Evolutionary conservation across 2,797 vertebrate genomes (phyloP).

Genomic region (Tadarida brasiliensis): DNA sequence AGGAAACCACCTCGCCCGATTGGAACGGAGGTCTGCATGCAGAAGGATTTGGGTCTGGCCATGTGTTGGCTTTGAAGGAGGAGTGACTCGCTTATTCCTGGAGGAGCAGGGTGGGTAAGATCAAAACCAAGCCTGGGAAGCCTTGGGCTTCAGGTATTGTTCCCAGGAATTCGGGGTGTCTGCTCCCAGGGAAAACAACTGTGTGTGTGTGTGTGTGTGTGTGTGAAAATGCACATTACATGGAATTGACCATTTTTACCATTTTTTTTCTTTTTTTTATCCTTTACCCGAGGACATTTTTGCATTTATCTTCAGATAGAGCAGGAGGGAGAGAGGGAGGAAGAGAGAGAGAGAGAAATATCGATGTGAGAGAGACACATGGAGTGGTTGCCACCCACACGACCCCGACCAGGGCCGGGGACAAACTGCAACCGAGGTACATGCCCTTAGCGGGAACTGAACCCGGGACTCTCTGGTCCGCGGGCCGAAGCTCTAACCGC

Average conservation of each 20-base stretch:
- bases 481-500: too few relatives aligned
- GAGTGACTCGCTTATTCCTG: not conserved
- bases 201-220: not conserved
- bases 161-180: not conserved
- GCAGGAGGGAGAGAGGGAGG: too few relatives aligned
- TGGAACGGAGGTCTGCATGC: not conserved
- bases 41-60: too few relatives aligned
- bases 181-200: not conserved
- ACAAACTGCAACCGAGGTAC: too few relatives aligned
- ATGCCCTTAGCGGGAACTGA: too few relatives aligned
- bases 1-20: not conserved
- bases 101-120: not conserved
- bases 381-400: too few relatives aligned
- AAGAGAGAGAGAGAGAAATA: too few relatives aligned
- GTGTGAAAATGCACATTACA: not conserved
- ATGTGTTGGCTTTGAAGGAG: not conserved
- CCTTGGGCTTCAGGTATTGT: rapidly evolving
- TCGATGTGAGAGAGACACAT: too few relatives aligned
- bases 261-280: not conserved
- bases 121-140: not conserved
- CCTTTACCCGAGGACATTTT: too few relatives aligned
- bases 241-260: not conserved
- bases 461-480: too few relatives aligned
- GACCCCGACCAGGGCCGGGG: too few relatives aligned
- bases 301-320: too few relatives aligned